These are phyloP conservation scores for Heptranchias perlo DNA, from an alignment of 2,113 vertebrate species.

Conservation along the genomic window DNA sequence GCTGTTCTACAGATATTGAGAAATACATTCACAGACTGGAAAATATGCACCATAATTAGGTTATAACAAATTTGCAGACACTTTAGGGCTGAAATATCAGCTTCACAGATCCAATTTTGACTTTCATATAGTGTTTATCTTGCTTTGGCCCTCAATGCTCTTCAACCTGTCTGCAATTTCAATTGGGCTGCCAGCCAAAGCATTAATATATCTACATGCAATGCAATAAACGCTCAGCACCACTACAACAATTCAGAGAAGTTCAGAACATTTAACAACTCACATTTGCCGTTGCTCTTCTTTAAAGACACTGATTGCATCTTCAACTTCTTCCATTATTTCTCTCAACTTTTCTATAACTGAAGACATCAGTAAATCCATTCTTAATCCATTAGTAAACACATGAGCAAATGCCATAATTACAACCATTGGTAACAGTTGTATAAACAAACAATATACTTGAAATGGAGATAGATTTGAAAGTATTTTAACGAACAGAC, in stretches of 20 bases:
- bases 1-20: not conserved
- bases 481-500: too few relatives aligned
- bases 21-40: not conserved
- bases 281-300: slow-evolving; percentile 75
- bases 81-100: not conserved
- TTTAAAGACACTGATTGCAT: slow-evolving; percentile 72
- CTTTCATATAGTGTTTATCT: not conserved
- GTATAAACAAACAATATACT: not conserved
- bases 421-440: not conserved
- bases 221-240: not conserved
- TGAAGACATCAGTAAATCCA: slow-evolving; percentile 47
- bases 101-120: not conserved
- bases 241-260: not conserved
- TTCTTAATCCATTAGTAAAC: slow-evolving; percentile 35
- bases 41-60: not conserved
- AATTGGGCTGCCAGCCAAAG: not conserved
- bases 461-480: not conserved
- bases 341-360: slow-evolving; percentile 79
- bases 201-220: not conserved
- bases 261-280: slow-evolving; percentile 40
- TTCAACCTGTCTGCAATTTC: not conserved
- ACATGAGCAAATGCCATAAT: slow-evolving; percentile 34
- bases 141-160: not conserved
- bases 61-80: not conserved
- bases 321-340: slow-evolving; percentile 83